Conservation (phyloP, 2,888 invertebrate genomes). For the Pilophorus perplexus region DNA sequence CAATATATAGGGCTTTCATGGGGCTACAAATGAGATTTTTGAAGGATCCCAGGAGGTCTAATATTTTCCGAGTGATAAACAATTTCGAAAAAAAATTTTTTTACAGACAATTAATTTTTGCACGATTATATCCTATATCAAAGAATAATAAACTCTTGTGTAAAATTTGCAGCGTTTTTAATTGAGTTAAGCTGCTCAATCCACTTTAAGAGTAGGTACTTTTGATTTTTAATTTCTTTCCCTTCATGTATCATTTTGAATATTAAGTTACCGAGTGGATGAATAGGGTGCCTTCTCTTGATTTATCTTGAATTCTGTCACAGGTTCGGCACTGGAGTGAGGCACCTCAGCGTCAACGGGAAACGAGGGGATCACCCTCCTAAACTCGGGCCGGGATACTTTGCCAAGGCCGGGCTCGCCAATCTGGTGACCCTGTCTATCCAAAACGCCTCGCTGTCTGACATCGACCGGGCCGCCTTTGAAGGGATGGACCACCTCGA, state of each 20-base stretch:
- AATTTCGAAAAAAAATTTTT: too few species aligned
- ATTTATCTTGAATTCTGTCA: background rate
- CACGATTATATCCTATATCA: too few species aligned
- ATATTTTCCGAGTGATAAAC: too few species aligned
- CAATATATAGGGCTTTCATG: too few species aligned
- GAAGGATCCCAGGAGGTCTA: too few species aligned
- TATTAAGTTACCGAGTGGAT: background rate
- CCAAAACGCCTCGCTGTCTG: constrained; percentile 59
- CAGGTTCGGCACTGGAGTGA: constrained; percentile 28
- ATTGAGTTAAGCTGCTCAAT: too few species aligned
- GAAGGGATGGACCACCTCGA: constrained; percentile 39
- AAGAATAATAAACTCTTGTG: background rate
- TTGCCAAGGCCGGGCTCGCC: constrained; percentile 63
- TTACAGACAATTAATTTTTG: too few species aligned
- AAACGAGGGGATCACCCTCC: constrained; percentile 30
- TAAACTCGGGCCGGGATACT: constrained; percentile 60
- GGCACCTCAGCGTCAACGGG: constrained; percentile 36
- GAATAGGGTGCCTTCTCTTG: too few species aligned
- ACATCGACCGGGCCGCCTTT: constrained; percentile 42
- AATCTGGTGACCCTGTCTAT: constrained; percentile 67
- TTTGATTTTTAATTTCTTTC: background rate
- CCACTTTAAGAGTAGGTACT: too few species aligned
- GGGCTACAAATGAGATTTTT: too few species aligned
- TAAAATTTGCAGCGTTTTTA: too few species aligned
- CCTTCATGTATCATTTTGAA: background rate